Base-by-base conservation (phyloP, 2,113 vertebrate genomes). In the Philantomba maxwellii region DNA sequence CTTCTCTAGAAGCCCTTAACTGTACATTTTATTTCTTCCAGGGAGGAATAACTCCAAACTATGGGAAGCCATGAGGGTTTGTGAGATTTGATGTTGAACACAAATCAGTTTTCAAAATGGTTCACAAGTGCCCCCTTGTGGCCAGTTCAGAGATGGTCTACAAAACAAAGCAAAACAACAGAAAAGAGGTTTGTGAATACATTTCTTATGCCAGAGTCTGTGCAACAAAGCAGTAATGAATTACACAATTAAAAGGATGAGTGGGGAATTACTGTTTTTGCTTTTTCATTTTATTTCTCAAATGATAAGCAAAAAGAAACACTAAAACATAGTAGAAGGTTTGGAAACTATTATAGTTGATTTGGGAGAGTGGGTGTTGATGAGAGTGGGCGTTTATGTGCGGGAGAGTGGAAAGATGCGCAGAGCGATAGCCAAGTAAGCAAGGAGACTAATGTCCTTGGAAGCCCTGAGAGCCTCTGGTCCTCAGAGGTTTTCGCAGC, bases 321-420 rank as follows among this genome's bases (percentile, higher is more conserved):
- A 86, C 6, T 94, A 7, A 43, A 92, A n/a, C n/a, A n/a, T 21
- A 73, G 30, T 7, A 75, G n/a, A 93, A 95, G 6, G 5, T 70
- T 92, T 85, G n/a, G 17, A 36, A 81, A 28, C 1, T n/a, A 66
- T 92, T 66, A 39, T 2, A 47, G 7, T 21, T 17, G 39, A 51
- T 53, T 90, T 77, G 39, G 51, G 36, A 14, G n/a, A 9, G 28
- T 55, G 3, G 60, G 17, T 49, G 7, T 77, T 26, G 58, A 45
- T 28, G 14, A 11, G 43, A 19, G 55, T 16, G 0, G 30, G 33
- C 23, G 3, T 75, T 26, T 26, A 26, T 73, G 21, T 26, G 70
- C 0, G 0, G 12, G 6, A 45, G 43, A 15, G 33, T 19, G 15
- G 5, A n/a, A 3, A 15, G 7, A 43, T 12, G 1, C 39, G 13